Evolutionary conservation across 1,140 invertebrate genomes (phyloP).

Genomic region (Ptiloglossa arizonensis): DNA sequence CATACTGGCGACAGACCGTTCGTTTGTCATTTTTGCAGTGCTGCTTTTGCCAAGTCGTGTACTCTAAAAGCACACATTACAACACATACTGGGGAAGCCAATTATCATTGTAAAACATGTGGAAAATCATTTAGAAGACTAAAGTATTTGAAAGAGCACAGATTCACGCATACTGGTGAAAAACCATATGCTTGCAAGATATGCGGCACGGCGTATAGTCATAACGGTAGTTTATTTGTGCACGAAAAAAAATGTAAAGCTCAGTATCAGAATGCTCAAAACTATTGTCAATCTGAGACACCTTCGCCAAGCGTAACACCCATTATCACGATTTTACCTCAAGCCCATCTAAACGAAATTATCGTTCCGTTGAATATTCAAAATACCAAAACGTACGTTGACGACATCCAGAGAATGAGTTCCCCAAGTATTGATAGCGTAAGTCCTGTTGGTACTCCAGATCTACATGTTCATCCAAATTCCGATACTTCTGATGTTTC

Average conservation of each 20-base stretch:
- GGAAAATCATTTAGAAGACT: slow-evolving; percentile 83
- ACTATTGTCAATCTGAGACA: slow-evolving; percentile 57
- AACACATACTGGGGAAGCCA: slow-evolving; percentile 78
- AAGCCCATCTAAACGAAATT: slow-evolving; percentile 52
- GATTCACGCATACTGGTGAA: slow-evolving; percentile 88
- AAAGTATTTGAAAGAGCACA: slow-evolving; percentile 83
- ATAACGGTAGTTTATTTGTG: slow-evolving; percentile 77
- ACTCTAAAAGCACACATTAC: slow-evolving; percentile 80
- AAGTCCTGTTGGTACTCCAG: slow-evolving; percentile 39
- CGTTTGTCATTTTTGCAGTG: slow-evolving; percentile 83
- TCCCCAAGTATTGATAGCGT: slow-evolving; percentile 3
- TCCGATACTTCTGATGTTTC: slow-evolving; percentile 60
- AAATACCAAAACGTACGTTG: slow-evolving; percentile 61
- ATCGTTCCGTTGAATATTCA: slow-evolving; percentile 52
- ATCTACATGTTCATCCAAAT: slow-evolving; percentile 51
- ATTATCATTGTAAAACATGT: slow-evolving; percentile 80
- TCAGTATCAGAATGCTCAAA: slow-evolving; percentile 64
- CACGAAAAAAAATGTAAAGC: slow-evolving; percentile 78
- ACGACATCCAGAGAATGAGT: slow-evolving; percentile 63
- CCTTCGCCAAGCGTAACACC: slow-evolving; percentile 49
- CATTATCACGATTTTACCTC: slow-evolving; percentile 59
- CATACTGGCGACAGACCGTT: slow-evolving; percentile 85
- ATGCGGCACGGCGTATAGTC: slow-evolving; percentile 82
- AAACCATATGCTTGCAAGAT: slow-evolving; percentile 88
- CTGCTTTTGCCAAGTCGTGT: slow-evolving; percentile 79